phyloP scores from a whole-genome alignment of 2,797 vertebrate genomes.

The Pseudochaenichthys georgianus region DNA sequence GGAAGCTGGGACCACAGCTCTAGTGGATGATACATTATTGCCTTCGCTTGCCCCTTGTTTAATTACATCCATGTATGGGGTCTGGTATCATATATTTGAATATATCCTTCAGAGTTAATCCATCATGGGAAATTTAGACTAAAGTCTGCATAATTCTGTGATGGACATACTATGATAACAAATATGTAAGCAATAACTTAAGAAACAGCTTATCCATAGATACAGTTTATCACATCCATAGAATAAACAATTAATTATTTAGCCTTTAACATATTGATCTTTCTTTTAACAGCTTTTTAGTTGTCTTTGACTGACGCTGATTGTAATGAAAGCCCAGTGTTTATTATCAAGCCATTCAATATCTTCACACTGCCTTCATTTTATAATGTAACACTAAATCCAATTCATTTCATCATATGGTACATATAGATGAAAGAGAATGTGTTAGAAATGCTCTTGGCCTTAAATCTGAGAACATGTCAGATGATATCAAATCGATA shows the following conservation, averaged over 20 bases:
- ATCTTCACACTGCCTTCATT: constrained; percentile 14
- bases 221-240: constrained; percentile 58
- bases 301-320: constrained; percentile 15
- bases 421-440: neutral
- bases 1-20: constrained; percentile 73
- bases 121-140: constrained; percentile 71
- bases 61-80: constrained; percentile 78
- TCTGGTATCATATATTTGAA: constrained; percentile 49
- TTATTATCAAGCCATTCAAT: constrained; percentile 51
- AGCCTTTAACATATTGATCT: constrained; percentile 46
- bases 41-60: constrained; percentile 76
- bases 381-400: constrained; percentile 10
- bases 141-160: constrained; percentile 66
- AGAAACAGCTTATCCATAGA: constrained; percentile 69
- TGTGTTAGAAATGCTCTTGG: neutral
- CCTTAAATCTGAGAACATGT: constrained; percentile 9
- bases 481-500: neutral
- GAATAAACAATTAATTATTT: constrained; percentile 59
- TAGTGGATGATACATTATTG: constrained; percentile 72
- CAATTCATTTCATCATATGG: constrained; percentile 12
- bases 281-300: constrained; percentile 37
- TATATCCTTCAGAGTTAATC: constrained; percentile 65
- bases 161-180: constrained; percentile 67
- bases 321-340: constrained; percentile 31
- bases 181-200: constrained; percentile 73